These are phyloP conservation scores for Haliclystus octoradiatus DNA, from an alignment of 30 jellyfish, hydroid and myxozoan species.

Conservation along the genomic window DNA sequence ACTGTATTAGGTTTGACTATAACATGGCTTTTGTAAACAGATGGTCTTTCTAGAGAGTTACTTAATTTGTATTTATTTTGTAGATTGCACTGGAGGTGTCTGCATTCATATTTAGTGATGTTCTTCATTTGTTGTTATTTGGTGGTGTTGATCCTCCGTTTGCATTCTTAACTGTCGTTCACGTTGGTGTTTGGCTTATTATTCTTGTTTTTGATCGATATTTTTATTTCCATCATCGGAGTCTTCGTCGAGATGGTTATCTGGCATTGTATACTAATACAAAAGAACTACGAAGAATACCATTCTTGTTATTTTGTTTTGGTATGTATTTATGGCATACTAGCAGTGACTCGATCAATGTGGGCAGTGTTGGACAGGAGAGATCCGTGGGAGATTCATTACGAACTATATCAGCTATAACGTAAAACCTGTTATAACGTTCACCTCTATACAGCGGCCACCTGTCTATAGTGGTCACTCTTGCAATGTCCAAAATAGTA, in stretches of 20 bases:
- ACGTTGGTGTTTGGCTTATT: constrained; percentile 82
- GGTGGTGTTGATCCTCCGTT: constrained; percentile 96
- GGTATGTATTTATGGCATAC: constrained; percentile 28
- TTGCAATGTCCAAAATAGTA: no score
- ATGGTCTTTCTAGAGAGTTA: no score
- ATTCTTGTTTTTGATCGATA: constrained; percentile 61
- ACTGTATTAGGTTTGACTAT: no score
- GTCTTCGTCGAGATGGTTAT: constrained; percentile 75
- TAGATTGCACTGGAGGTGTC: constrained; percentile 65
- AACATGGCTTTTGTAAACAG: no score
- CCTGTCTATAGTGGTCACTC: no score
- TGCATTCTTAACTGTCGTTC: constrained; percentile 70
- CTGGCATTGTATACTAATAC: constrained; percentile 60
- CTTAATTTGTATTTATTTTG: no score
- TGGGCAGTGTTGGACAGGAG: no score
- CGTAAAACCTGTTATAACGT: no score
- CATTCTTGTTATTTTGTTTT: constrained; percentile 64
- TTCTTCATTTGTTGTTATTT: constrained; percentile 34
- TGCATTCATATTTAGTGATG: constrained; percentile 59
- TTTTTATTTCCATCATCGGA: constrained; percentile 73
- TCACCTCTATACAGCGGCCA: no score
- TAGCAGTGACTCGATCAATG: no score
- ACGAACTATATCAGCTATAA: no score
- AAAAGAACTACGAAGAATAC: constrained; percentile 69
- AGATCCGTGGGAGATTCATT: no score